Base-by-base conservation (phyloP, 1,140 invertebrate genomes). In the Odontomachus brunneus region DNA sequence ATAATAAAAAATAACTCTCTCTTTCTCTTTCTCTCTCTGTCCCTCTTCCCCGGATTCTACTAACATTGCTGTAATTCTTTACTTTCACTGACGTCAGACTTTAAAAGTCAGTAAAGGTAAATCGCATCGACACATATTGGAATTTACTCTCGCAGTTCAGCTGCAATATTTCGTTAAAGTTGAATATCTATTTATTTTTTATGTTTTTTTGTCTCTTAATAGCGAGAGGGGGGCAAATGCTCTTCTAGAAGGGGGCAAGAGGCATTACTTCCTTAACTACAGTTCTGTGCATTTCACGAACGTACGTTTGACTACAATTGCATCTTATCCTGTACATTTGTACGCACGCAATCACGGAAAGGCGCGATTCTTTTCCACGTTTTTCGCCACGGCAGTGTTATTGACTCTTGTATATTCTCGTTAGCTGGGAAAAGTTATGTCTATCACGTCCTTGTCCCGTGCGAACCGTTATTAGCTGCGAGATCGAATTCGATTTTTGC, bases 401-500 rank as follows among this genome's bases (percentile, higher is more conserved):
- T 19, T 29, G 48, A 48, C 38, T 75, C 9, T 26, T 17, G 24
- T 51, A 19, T 19, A 49, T 17, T 59, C 44, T 65, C 48, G 19
- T 69, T 69, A 69, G 33, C 4, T 12, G 33, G 63, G 24, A 78
- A 78, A 69, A 66, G 63, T 69, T 55, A 19, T 29, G 19, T 1
- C 26, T 29, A 17, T 55, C 63, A 22, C 22, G 63, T 78, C 63
- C 74, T 78, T 78, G 74, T 44, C 22, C 19, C 62, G 17, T 17
- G 62, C 48, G 38, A 19, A 24, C 29, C 15, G 26, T 67, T 76
- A 26, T 49, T 11, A 29, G 44, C 49, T 57, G 53, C 38, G 44
- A 69, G 29, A 78, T 55, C 38, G 44, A 57, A 69, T 55, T 15
- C 15, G 14, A 69, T 67, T 78, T 78, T 78, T 69, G 75, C 51